Base-by-base conservation (phyloP, 2,888 invertebrate genomes). In the Xylota sylvarum region DNA sequence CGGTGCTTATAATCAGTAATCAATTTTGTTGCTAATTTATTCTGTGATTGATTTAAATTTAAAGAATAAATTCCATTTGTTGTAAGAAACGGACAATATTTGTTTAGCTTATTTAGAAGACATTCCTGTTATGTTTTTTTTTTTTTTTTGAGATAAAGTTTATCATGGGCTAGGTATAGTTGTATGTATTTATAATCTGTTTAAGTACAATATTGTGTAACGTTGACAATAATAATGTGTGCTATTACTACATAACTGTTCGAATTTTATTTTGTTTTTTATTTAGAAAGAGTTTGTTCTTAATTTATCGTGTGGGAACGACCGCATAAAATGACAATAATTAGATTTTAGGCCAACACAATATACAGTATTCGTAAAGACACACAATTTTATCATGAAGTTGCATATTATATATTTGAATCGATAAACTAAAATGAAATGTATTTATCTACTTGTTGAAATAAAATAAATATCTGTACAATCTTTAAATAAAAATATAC, bases 391-490 rank as follows among this genome's bases (percentile, higher is more conserved):
- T 62, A 70, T 70, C 48, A 32, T 52, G 40, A 50, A 62, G 65
- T 67, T 76, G 27, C 43, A 43, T 43, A 14, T 35, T 30, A 37
- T 30, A 37, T 69, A 55, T 55, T 55, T 55, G 55, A 40, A 46
- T 32, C 60, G 10, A n/a, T 35, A 40, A 72, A 62, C 19, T 35
- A 56, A n/a, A 43, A 58, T 58, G 19, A 73, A 50, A 65, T 72
- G 76, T 76, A 80, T 85, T 62, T 85, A 85, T 77, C 72, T 85
- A 80, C 72, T 72, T 85, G 85, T 85, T 85, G 60, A 67, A 46
- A 40, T n/a, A 6, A 48, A 58, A 58, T 40, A 50, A 65, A 58
- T 52, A 70, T 46, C 78, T 70, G 55, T 78, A 69, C 69, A 62
- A 52, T 52, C 69, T 60, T 60, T 40, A 30, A 48, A 35, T 46